These are phyloP conservation scores for Psittacara wagleri DNA, from an alignment of 2,113 vertebrate genomes.

Conservation along the genomic window DNA sequence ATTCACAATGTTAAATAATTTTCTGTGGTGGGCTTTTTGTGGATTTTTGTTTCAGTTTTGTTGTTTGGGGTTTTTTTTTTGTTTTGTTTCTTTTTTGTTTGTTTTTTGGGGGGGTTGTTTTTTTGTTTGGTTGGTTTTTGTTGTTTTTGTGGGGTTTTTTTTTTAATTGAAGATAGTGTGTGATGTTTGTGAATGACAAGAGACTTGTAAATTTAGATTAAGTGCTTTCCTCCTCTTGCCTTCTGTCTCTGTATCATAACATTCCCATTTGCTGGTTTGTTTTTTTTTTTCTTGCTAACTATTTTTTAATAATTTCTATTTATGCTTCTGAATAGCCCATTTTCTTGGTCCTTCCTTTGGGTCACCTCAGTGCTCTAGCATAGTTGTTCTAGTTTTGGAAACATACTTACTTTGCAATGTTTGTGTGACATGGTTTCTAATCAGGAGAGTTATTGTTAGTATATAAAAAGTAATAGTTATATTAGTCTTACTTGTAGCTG, in stretches of 20 bases:
- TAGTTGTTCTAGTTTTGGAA: not conserved
- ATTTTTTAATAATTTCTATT: not conserved
- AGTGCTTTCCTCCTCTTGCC: not conserved
- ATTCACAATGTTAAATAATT: not conserved
- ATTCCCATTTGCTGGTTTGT: not conserved
- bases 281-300: not conserved
- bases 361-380: not conserved
- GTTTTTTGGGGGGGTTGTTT: not conserved
- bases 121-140: too few species aligned
- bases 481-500: not conserved
- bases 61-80: not conserved
- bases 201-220: not conserved
- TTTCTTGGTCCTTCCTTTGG: not conserved
- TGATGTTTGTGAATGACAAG: not conserved
- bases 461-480: not conserved
- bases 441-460: not conserved
- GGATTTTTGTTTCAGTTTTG: not conserved
- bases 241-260: not conserved
- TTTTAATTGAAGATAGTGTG: not conserved
- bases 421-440: not conserved
- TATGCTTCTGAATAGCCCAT: not conserved
- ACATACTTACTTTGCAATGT: not conserved
- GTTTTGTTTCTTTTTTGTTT: too few species aligned
- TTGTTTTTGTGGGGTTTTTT: not conserved
- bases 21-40: not conserved